Evolutionary conservation across 2,888 invertebrate species (phyloP).

Genomic region (Idaea straminata): DNA sequence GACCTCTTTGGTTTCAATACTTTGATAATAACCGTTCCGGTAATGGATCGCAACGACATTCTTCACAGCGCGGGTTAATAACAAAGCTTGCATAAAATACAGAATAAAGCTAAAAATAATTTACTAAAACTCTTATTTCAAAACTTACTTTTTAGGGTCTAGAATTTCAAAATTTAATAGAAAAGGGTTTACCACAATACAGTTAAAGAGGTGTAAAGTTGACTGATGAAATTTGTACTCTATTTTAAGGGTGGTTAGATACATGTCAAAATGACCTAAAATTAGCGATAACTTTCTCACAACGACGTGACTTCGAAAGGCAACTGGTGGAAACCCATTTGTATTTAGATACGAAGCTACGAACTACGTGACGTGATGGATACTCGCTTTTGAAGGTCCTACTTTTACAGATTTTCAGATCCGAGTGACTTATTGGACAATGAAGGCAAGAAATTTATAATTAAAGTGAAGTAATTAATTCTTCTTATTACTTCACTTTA

Average conservation of each 20-base stretch:
- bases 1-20: too few species aligned
- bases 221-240: background rate
- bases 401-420: background rate
- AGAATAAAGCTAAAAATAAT: too few species aligned
- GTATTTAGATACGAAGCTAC: slow-evolving; percentile 17
- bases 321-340: slow-evolving; percentile 18
- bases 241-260: background rate
- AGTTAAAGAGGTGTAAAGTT: background rate
- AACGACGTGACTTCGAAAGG: slow-evolving; percentile 21
- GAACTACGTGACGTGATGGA: slow-evolving; percentile 14
- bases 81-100: too few species aligned
- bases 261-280: slow-evolving; percentile 10
- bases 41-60: too few species aligned
- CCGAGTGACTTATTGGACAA: background rate
- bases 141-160: background rate
- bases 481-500: too few species aligned
- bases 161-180: background rate
- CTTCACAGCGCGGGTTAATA: too few species aligned
- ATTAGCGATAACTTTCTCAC: slow-evolving; percentile 16
- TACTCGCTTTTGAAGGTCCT: slow-evolving; percentile 7
- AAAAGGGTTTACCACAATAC: background rate
- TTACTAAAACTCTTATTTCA: background rate
- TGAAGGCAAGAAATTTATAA: background rate
- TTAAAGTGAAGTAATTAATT: too few species aligned
- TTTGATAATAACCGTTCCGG: too few species aligned